These are phyloP conservation scores for Potorous gilbertii DNA, from an alignment of 2,797 vertebrate genomes.

Conservation along the genomic window DNA sequence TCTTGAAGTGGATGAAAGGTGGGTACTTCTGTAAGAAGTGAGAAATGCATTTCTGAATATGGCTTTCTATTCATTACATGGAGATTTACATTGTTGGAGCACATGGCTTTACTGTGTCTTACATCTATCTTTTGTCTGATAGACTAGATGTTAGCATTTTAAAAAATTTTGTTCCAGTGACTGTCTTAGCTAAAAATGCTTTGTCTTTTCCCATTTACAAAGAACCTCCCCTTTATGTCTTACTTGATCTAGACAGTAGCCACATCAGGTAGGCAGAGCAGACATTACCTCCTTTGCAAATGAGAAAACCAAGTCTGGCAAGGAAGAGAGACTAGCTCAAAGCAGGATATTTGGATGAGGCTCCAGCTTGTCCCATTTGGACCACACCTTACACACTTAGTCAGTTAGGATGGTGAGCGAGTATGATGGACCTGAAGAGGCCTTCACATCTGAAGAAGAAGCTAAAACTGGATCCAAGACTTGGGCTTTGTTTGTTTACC, in stretches of 20 bases:
- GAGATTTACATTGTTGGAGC: neutral
- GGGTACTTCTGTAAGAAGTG: constrained; percentile 55
- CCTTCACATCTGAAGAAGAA: constrained; percentile 7
- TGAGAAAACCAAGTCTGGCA: neutral
- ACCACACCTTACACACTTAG: neutral
- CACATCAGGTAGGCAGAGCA: neutral
- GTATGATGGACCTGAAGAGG: constrained; percentile 15
- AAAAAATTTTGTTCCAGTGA: neutral
- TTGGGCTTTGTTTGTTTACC: neutral
- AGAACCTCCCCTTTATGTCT: neutral
- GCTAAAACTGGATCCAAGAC: neutral
- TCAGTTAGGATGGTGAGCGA: neutral
- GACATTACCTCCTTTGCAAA: neutral
- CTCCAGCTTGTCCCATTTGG: constrained; percentile 2
- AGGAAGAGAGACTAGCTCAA: neutral
- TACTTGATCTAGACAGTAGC: neutral
- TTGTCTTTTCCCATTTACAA: neutral
- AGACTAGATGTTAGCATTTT: neutral
- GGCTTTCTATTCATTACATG: neutral
- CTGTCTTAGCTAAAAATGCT: constrained; percentile 13
- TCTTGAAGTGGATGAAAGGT: constrained; percentile 96
- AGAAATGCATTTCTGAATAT: constrained; percentile 34
- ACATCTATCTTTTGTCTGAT: neutral
- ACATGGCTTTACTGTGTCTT: neutral
- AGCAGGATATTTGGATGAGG: neutral